Base-by-base conservation (phyloP, 53 echinoderm and acorn worm species). In the Actinopyga echinites region DNA sequence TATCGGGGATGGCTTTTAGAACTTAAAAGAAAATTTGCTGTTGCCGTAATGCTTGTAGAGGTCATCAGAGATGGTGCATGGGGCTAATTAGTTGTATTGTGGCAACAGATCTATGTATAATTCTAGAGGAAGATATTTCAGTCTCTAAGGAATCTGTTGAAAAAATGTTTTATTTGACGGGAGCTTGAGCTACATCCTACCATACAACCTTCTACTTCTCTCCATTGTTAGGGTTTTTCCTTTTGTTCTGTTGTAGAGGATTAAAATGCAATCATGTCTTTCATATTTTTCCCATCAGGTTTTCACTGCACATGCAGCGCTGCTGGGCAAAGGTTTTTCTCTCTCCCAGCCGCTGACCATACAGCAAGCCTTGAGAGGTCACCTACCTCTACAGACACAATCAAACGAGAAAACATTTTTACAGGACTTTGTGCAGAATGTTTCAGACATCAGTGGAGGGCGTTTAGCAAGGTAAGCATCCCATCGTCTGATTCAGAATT, bases 341-440 rank as follows among this genome's bases (percentile, higher is more conserved):
- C 82, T 95, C 40, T 82, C 93, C 1, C 86, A 91, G 32, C 90
- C 95, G 3, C 91, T 93, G 26, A 91, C 89, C 66, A 93, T 95
- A 30, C 91, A 95, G 38, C 95, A 95, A 80, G 95, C 95, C 1
- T 63, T 95, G 45, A 91, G 87, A 69, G 95, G 95, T 29, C 91
- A 87, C 62, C 77, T 95, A 35, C 95, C 95, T 3, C 79, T 95
- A 28, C 89, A 91, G 33, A 91, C 91, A 17, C 91, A 95, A 69
- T 95, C 93, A 23, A 95, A 91, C 44, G 95, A 95, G 78, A 84
- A 89, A 58, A 75, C 91, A 19, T 95, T 95, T 77, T 86, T 95
- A 1, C 87, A 89, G 65, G 95, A 95, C 75, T 95, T 93, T 91
- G 95, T 95, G 77, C 89, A 87, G 85, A 93, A 93, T 79, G 83